Conservation (phyloP, 2,113 vertebrate species). For the Coptodon bakossiorum region DNA sequence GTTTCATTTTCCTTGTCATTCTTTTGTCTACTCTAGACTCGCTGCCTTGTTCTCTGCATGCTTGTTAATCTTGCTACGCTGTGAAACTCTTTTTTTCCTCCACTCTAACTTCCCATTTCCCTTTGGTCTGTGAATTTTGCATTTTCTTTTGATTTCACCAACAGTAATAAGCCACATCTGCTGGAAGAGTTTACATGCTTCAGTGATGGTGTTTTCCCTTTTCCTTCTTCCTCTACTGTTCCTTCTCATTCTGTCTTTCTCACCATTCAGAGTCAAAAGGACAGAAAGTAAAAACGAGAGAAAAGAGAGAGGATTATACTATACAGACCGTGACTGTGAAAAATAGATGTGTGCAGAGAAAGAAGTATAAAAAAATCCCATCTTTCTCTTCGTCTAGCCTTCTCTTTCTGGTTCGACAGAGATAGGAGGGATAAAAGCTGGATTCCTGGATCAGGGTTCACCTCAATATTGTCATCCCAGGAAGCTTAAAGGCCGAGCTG, state of each 20-base stretch:
- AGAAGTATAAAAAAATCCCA: slow-evolving; percentile 13
- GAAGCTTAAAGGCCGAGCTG: slow-evolving; percentile 22
- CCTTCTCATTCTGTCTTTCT: not conserved
- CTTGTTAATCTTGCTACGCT: not conserved
- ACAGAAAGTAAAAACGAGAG: slow-evolving; percentile 14
- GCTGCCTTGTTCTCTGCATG: not conserved
- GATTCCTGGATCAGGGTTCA: slow-evolving; percentile 44
- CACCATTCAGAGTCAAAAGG: slow-evolving; percentile 1
- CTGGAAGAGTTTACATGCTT: slow-evolving; percentile 2
- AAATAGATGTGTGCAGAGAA: slow-evolving; percentile 36
- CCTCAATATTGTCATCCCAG: slow-evolving; percentile 25
- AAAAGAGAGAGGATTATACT: slow-evolving; percentile 35
- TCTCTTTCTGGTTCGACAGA: slow-evolving; percentile 27
- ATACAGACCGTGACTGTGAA: slow-evolving; percentile 47
- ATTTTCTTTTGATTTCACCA: not conserved
- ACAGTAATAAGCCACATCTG: not conserved
- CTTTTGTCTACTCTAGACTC: not conserved
- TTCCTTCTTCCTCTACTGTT: not conserved
- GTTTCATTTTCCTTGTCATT: not conserved
- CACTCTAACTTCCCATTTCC: not conserved
- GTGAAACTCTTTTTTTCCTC: not conserved
- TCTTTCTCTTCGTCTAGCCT: slow-evolving; percentile 19
- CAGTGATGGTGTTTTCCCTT: not conserved
- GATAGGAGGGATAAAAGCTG: slow-evolving; percentile 46
- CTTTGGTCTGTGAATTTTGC: not conserved